Evolutionary conservation across 2,888 invertebrate species (phyloP), one percentile per base, ranked within the genome.

Genomic region (Brachypalpus laphriformis): DNA sequence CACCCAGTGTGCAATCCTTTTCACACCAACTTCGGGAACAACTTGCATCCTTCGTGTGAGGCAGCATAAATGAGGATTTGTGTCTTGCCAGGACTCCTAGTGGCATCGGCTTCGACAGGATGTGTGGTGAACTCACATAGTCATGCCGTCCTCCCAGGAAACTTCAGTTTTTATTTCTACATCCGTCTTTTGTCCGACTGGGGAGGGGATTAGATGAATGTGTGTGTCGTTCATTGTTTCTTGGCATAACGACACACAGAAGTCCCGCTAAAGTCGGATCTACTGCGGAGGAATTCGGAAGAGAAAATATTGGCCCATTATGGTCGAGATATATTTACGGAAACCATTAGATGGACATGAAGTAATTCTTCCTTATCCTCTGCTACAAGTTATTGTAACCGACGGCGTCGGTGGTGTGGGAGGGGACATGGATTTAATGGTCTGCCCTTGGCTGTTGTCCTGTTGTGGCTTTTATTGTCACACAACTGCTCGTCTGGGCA

Each of bases 331-430:
- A 85, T 85, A 85, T 85, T 85, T 85, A 71, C 80, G 85, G 85
- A 85, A 85, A 71, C 85, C 85, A 85, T 85, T 85, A 85, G 85
- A 81, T 85, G 85, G 85, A 85, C 85, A 85, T 85, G 85, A 85
- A 85, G 85, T 85, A 85, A 85, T 85, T 85, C 85, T 85, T 81
- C 85, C 81, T 85, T 85, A 85, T 85, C 81, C 85, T 75, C 65
- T 70, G 63, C 61, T 65, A 70, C 80, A 78, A 74, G 75, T 80
- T 85, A 85, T 80, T 85, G 80, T 80, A 72, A 68, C 66, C 61
- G 49, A 16, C 61, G 49, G 9, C 42, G 31, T 61, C 4, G 18
- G 75, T 40, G 9, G 49, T 34, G 57, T 47, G 16, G 61, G 45
- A 2, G 61, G 47, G 68, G 75, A 85, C 83, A 80, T 75, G 81